Base-by-base conservation (phyloP, 2,113 vertebrate species). In the Amia ocellicauda region DNA sequence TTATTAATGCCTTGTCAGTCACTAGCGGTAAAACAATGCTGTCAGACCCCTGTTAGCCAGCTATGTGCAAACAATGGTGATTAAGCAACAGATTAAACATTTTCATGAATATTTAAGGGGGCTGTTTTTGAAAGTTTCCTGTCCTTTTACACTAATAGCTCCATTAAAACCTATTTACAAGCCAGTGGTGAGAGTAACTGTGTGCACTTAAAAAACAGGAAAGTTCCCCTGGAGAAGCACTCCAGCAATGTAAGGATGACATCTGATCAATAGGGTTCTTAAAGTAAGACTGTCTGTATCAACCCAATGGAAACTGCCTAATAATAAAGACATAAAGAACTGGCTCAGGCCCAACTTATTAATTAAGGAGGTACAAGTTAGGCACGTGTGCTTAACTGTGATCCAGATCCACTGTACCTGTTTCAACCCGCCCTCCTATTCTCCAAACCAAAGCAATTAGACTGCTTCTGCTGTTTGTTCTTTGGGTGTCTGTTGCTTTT, bases 111-210 rank as follows among this genome's bases (percentile, higher is more conserved):
- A 92, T 90, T 93, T 91, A 88, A 93, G 83, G 77, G 85, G 45
- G 80, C 80, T 88, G 91, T 75, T 90, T 93, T 91, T 88, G 86
- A 88, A 88, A 88, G 88, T 91, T 92, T 93, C 92, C 92, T 93
- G 92, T 92, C 90, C 89, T 92, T 90, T 93, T 92, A 87, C 87
- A 86, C 92, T 93, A 94, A 94, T 93, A 94, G 91, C 87, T 88
- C 88, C 92, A 94, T 93, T 94, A 94, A 92, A 93, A 90, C 86
- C 91, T 94, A 91, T 93, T 92, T 92, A 93, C 90, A 90, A 91
- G 87, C 88, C 85, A 88, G 87, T 89, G 82, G 80, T 83, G 87
- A 91, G 90, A 93, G 86, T 83, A 91, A 91, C 88, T 84, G 83
- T 75, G 81, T 87, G 90, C 91, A 91, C 91, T 92, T 91, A 92